Evolutionary conservation across 1,140 invertebrate species (phyloP).

Genomic region (Trachymyrmex septentrionalis): DNA sequence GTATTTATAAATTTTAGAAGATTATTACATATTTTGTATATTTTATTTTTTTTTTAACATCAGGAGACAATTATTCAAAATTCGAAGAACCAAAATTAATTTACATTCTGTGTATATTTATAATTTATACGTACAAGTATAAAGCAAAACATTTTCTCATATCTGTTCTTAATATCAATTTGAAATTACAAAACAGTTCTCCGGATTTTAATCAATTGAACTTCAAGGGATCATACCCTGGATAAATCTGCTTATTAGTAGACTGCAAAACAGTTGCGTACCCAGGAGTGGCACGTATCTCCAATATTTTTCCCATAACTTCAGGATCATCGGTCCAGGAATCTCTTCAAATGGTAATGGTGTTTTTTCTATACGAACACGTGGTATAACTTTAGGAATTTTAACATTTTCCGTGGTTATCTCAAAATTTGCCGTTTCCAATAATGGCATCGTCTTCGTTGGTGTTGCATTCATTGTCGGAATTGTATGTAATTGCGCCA

Average conservation of each 20-base stretch:
- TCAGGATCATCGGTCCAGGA: conserved; percentile 88
- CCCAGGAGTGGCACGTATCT: conserved; percentile 88
- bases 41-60: neutral
- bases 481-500: conserved; percentile 26
- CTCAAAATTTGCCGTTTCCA: conserved; percentile 40
- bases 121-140: neutral
- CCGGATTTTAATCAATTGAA: conserved; percentile 59
- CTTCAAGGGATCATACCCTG: conserved; percentile 85
- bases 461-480: conserved; percentile 17
- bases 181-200: conserved; percentile 1
- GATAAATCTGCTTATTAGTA: conserved; percentile 88
- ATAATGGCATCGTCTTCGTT: conserved; percentile 35
- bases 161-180: neutral
- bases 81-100: conserved; percentile 41
- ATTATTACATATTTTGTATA: neutral
- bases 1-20: neutral
- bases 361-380: conserved; percentile 57
- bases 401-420: conserved; percentile 38
- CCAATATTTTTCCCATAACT: conserved; percentile 87
- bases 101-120: neutral
- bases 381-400: conserved; percentile 44
- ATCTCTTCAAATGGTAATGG: conserved; percentile 88
- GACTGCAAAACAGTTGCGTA: conserved; percentile 88
- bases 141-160: neutral
- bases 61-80: conserved; percentile 29